Evolutionary conservation across 2,797 vertebrate genomes (phyloP).

Genomic region (Cossypha polioptera): DNA sequence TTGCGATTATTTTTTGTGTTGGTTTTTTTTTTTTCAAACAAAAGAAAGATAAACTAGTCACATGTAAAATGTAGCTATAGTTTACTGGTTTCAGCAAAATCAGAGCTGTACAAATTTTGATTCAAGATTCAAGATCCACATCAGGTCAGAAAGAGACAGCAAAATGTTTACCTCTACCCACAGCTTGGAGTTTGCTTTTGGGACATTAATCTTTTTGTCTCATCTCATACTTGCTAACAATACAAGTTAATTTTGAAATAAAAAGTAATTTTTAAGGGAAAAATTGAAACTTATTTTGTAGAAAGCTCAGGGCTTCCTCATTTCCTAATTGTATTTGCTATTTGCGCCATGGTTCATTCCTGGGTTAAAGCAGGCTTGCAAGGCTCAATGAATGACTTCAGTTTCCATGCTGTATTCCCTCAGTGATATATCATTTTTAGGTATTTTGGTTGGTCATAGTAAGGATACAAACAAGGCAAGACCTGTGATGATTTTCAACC

Average conservation of each 20-base stretch:
- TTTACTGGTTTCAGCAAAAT: neutral
- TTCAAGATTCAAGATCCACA: neutral
- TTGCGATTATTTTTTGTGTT: neutral
- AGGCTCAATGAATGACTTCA: neutral
- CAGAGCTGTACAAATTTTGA: neutral
- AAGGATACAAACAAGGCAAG: neutral
- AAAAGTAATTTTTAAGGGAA: neutral
- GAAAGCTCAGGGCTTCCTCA: neutral
- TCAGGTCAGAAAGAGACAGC: neutral
- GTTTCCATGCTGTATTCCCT: neutral
- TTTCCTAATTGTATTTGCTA: neutral
- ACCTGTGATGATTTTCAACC: neutral
- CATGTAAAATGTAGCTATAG: neutral
- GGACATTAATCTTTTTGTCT: neutral
- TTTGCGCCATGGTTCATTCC: neutral
- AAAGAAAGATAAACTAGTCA: neutral
- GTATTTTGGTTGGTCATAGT: neutral
- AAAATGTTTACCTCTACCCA: neutral
- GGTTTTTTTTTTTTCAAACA: neutral
- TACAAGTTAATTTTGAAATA: neutral
- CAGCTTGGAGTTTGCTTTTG: neutral
- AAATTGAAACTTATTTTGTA: neutral
- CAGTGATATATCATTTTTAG: neutral
- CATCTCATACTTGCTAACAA: neutral
- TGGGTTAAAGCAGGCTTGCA: neutral